Percentiles rank a stretch among this genome's conserved stretches.
These are phyloP conservation scores for Ictalurus punctatus DNA, from an alignment of 2,113 vertebrate genomes.

Conservation along the genomic window DNA sequence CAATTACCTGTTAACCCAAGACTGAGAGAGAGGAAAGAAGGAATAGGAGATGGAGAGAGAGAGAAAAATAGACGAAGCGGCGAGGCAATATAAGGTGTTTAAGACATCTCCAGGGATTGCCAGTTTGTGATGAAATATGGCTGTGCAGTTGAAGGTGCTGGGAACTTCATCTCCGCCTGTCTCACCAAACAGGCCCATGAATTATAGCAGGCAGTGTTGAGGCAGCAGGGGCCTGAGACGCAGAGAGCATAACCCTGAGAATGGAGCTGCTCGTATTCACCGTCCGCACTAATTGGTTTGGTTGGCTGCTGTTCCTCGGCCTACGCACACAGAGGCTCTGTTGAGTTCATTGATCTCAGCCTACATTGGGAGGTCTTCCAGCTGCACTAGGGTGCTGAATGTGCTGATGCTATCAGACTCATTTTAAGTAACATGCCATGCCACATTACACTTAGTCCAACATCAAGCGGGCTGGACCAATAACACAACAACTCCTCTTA, in stretches of 20 bases:
- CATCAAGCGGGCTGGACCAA: not conserved
- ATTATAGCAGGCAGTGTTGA: slow-evolving; percentile 67
- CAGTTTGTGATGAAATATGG: slow-evolving; percentile 78
- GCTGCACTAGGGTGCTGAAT: not conserved
- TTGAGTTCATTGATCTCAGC: slow-evolving; percentile 40
- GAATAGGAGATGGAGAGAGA: slow-evolving; percentile 31
- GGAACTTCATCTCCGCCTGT: slow-evolving; percentile 70
- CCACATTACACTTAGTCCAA: not conserved
- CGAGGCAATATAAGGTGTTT: slow-evolving; percentile 72
- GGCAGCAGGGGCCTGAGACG: slow-evolving; percentile 60
- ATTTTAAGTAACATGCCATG: not conserved
- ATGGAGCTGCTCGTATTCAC: slow-evolving; percentile 49
- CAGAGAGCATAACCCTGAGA: slow-evolving; percentile 52
- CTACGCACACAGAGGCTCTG: slow-evolving; percentile 34
- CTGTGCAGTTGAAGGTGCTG: slow-evolving; percentile 62
- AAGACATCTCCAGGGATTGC: slow-evolving; percentile 72
- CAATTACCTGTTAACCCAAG: slow-evolving; percentile 54
- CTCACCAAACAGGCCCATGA: slow-evolving; percentile 72
- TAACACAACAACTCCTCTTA: not conserved
- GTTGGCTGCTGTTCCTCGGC: slow-evolving; percentile 44
- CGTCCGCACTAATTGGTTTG: slow-evolving; percentile 55
- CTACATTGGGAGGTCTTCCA: not conserved
- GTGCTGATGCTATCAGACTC: not conserved
- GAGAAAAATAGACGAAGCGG: slow-evolving; percentile 57
- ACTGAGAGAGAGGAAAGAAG: slow-evolving; percentile 41